These are phyloP conservation scores for Brotula barbata DNA, from an alignment of 2,797 vertebrate species.

Conservation along the genomic window DNA sequence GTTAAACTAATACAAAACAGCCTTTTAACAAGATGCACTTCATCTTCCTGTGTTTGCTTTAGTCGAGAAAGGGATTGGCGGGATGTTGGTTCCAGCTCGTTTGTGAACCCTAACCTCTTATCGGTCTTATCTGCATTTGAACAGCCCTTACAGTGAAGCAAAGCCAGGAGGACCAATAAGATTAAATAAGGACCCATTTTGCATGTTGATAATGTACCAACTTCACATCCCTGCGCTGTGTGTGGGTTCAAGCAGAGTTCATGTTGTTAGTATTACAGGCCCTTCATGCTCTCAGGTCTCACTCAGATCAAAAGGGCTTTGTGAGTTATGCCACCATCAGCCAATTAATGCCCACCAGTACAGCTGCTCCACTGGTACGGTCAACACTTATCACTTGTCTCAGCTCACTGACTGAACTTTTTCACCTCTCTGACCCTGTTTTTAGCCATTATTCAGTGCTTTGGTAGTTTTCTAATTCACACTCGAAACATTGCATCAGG, in stretches of 20 bases:
- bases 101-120: slow-evolving; percentile 56
- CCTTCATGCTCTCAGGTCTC: slow-evolving; percentile 64
- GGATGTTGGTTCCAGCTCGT: slow-evolving; percentile 39
- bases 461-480: slow-evolving; percentile 49
- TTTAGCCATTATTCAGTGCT: slow-evolving; percentile 46
- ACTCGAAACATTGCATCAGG: slow-evolving; percentile 41
- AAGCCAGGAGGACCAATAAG: slow-evolving; percentile 37
- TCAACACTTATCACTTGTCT: slow-evolving; percentile 41
- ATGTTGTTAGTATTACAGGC: slow-evolving; percentile 64
- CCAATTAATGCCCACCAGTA: slow-evolving; percentile 62
- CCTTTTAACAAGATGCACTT: slow-evolving; percentile 62
- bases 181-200: slow-evolving; percentile 55
- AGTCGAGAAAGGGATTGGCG: slow-evolving; percentile 49
- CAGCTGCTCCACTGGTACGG: slow-evolving; percentile 46
- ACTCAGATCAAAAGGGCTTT: slow-evolving; percentile 68
- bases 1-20: slow-evolving; percentile 42
- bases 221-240: slow-evolving; percentile 21
- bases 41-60: slow-evolving; percentile 67
- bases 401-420: slow-evolving; percentile 28
- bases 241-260: slow-evolving; percentile 70
- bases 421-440: background rate
- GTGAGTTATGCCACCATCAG: slow-evolving; percentile 63
- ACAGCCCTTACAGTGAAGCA: slow-evolving; percentile 30
- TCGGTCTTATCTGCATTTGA: slow-evolving; percentile 60
- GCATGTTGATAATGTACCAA: slow-evolving; percentile 48